Percentiles rank a stretch among this genome's conserved stretches.
phyloP scores from a whole-genome alignment of 2,797 vertebrate genomes.

The Momotus momota region DNA sequence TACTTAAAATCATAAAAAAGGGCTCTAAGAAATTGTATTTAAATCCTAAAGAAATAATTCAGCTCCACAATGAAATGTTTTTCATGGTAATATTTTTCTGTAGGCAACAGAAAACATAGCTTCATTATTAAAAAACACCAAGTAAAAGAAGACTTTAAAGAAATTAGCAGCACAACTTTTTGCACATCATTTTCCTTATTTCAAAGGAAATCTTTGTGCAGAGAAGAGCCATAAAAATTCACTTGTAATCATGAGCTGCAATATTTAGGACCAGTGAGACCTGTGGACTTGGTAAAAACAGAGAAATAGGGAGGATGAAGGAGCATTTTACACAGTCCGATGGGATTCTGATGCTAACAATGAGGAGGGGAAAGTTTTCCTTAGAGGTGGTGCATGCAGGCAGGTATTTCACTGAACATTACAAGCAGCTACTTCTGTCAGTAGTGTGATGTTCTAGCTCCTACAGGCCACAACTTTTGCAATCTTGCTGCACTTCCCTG shows the following conservation, averaged over 20 bases:
- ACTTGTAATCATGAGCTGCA: neutral
- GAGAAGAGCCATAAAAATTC: neutral
- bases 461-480: neutral
- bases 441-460: neutral
- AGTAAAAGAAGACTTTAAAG: neutral
- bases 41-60: neutral
- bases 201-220: neutral
- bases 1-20: neutral
- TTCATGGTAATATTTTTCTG: neutral
- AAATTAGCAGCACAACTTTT: neutral
- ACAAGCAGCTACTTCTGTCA: neutral
- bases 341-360: neutral
- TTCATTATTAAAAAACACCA: neutral
- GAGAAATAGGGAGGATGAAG: neutral
- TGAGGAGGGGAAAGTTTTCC: neutral
- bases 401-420: neutral
- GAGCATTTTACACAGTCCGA: neutral
- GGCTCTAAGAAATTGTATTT: neutral
- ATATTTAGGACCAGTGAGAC: neutral
- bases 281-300: neutral
- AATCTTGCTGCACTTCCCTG: neutral
- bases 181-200: neutral
- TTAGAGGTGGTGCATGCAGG: neutral
- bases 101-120: neutral
- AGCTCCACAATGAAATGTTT: neutral